A percentile compares a stretch with the other conserved stretches of the same genome.
Conservation (phyloP, 2,797 vertebrate genomes). For the Tenualosa ilisha region DNA sequence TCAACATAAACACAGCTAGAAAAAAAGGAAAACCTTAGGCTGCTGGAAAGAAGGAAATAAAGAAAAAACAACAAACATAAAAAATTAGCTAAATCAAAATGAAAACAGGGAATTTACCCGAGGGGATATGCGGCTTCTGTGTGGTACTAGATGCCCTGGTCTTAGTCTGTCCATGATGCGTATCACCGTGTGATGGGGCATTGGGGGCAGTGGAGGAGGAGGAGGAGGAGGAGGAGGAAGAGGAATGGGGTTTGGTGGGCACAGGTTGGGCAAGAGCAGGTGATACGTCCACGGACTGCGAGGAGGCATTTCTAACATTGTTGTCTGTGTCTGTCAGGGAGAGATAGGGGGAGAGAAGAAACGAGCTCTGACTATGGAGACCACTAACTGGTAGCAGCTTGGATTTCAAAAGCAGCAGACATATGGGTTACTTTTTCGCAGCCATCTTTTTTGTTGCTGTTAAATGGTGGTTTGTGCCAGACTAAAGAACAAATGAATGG, state of each 20-base stretch:
- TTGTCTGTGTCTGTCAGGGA: slow-evolving; percentile 65
- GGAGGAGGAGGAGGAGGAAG: slow-evolving; percentile 49
- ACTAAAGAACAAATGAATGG: slow-evolving; percentile 11
- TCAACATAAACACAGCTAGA: background rate
- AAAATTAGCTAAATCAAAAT: background rate
- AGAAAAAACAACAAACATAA: background rate
- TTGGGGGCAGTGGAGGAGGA: slow-evolving; percentile 57
- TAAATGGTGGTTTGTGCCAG: background rate
- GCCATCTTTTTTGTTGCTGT: background rate
- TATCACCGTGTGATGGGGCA: slow-evolving; percentile 43
- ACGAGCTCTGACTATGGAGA: slow-evolving; percentile 55
- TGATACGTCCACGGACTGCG: slow-evolving; percentile 47
- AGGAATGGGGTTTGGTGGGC: slow-evolving; percentile 58
- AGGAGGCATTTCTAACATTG: slow-evolving; percentile 61
- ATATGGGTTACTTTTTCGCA: slow-evolving; percentile 31
- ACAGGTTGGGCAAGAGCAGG: slow-evolving; percentile 53
- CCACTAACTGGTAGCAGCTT: slow-evolving; percentile 17
- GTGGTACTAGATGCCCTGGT: slow-evolving; percentile 62
- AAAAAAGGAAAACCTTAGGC: background rate
- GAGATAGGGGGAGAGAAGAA: slow-evolving; percentile 61
- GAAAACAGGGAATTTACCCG: slow-evolving; percentile 59
- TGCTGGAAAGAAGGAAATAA: background rate
- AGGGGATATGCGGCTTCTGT: slow-evolving; percentile 60
- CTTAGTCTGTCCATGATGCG: slow-evolving; percentile 49
- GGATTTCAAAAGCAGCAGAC: slow-evolving; percentile 5